phyloP scores from a whole-genome alignment of 2,113 vertebrate genomes.

The Micronisus gabar region DNA sequence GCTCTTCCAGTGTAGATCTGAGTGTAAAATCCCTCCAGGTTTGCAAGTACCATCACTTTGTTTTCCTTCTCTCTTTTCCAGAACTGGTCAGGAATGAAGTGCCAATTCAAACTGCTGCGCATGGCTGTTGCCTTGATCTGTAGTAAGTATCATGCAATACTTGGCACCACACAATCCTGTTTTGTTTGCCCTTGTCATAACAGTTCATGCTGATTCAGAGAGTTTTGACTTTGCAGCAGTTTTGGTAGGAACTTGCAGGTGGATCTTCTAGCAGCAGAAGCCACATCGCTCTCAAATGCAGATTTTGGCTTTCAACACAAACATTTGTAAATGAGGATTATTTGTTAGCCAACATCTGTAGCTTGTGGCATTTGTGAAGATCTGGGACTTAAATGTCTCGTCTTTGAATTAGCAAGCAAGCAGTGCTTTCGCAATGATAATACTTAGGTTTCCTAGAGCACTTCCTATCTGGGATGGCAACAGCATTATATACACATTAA shows the following conservation, averaged over 20 bases:
- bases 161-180: not conserved
- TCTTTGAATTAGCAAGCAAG: not conserved
- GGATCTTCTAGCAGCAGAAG: not conserved
- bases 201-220: not conserved
- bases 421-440: not conserved
- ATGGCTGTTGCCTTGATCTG: slow-evolving; percentile 97
- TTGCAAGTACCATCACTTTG: not conserved
- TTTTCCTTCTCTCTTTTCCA: slow-evolving; percentile 65
- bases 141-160: slow-evolving; percentile 82
- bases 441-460: not conserved
- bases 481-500: not conserved
- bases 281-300: not conserved
- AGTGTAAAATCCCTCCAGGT: not conserved
- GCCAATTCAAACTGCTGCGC: slow-evolving; percentile 95
- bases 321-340: not conserved
- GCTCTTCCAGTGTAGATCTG: not conserved
- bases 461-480: not conserved
- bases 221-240: not conserved
- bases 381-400: not conserved
- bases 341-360: not conserved
- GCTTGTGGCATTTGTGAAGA: not conserved
- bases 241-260: slow-evolving; percentile 5
- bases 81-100: slow-evolving; percentile 99
- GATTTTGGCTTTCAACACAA: not conserved
- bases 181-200: not conserved